These are phyloP conservation scores for Dicyrtoma fusca DNA, from an alignment of 2,888 invertebrate genomes.

Conservation along the genomic window DNA sequence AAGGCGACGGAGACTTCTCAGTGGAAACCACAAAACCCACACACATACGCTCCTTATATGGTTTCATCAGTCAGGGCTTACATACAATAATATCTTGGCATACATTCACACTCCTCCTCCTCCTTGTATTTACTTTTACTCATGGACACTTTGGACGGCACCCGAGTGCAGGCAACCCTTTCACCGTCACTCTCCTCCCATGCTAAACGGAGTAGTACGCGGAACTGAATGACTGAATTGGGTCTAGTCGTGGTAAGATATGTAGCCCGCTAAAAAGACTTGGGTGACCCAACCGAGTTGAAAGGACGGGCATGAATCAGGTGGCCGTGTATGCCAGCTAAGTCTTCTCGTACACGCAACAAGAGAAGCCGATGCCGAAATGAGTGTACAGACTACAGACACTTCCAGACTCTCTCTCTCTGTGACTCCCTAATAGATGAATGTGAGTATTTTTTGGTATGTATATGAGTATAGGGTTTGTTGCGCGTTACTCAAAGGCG, in stretches of 20 bases:
- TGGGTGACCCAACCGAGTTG: too few relatives aligned
- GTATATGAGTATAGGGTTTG: slow-evolving; percentile 16
- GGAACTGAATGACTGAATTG: too few relatives aligned
- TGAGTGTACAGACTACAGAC: neutral
- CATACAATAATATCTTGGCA: neutral
- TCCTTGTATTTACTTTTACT: neutral
- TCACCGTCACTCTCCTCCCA: neutral
- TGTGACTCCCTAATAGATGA: too few relatives aligned
- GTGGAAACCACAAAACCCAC: neutral
- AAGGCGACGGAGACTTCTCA: neutral
- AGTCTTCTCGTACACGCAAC: neutral
- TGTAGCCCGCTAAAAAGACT: too few relatives aligned
- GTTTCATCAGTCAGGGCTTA: too few relatives aligned
- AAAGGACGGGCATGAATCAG: too few relatives aligned
- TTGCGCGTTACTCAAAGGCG: slow-evolving; percentile 26
- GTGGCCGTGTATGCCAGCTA: too few relatives aligned
- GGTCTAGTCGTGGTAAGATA: neutral
- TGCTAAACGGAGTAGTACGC: neutral
- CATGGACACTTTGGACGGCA: neutral
- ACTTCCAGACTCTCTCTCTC: neutral
- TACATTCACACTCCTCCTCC: neutral
- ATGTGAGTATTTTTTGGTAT: neutral
- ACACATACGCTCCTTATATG: neutral
- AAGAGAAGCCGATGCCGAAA: neutral
- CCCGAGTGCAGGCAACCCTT: neutral